Conservation (phyloP, 2,113 vertebrate genomes). For the Madoqua kirkii region DNA sequence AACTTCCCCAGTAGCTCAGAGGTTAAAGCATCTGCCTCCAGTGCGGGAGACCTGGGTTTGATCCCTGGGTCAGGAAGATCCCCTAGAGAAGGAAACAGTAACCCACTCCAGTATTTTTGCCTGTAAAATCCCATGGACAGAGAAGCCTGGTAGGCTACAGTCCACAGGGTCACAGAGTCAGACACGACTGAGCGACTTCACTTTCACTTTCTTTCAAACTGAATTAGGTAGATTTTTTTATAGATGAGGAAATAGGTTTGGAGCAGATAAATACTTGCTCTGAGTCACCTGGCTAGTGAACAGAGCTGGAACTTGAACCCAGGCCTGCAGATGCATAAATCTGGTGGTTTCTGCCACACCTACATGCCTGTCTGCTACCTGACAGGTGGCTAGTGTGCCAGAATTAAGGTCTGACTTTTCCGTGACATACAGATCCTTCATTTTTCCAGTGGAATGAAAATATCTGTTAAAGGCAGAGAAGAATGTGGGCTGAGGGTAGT, state of each 20-base stretch:
- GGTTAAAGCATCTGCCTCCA: no score
- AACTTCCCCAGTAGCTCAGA: no score
- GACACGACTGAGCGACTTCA: no score
- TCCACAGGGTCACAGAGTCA: no score
- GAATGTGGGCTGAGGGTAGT: background rate
- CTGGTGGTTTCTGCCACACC: background rate
- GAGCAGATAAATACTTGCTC: background rate
- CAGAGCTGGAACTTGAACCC: background rate
- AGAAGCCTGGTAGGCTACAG: no score
- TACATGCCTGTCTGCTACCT: rapidly evolving
- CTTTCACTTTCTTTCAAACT: no score
- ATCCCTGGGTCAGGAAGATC: no score
- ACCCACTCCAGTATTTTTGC: no score
- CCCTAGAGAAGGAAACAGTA: no score
- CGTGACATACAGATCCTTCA: background rate
- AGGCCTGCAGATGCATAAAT: background rate
- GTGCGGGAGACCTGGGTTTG: no score
- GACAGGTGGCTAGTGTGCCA: background rate
- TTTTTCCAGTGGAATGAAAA: background rate
- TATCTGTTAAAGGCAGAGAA: background rate
- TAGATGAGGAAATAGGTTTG: background rate
- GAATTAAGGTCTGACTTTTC: background rate
- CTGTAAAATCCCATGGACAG: no score
- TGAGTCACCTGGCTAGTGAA: background rate
- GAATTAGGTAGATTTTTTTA: background rate